Base-by-base conservation (phyloP, 1,140 invertebrate species). In the Drosophila sp. region DNA sequence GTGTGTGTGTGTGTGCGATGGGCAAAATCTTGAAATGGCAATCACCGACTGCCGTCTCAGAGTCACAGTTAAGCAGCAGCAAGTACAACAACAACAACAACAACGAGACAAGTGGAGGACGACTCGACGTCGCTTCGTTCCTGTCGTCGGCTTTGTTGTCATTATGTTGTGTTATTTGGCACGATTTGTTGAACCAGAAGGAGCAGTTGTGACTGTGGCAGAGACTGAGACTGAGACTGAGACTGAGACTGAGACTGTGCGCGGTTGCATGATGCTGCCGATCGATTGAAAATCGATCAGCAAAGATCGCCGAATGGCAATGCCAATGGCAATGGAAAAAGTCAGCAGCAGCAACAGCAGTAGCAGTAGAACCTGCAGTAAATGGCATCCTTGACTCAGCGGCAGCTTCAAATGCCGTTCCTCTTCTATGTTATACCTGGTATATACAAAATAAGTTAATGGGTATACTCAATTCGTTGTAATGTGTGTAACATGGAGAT, bases 251-350 rank as follows among this genome's bases (percentile, higher is more conserved):
- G 67, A 57, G 65, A 80, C 76, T 87, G 80, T 90, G 89, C 89
- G 83, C 89, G 89, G 89, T 90, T 90, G 89, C 89, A 90, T 90
- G 89, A 90, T 90, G 89, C 77, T 76, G 83, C 62, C 79, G 79
- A 90, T 87, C 89, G 89, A 90, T 90, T 82, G 82, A 84, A 65
- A 89, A 90, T 90, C 89, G 87, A 90, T 90, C 87, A 90, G 87
- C 89, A 54, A 46, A 57, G 62, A 61, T 72, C 63, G 73, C 65
- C 72, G 29, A 50, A 27, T 32, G 27, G 29, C 45, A 50, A 62
- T 25, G 25, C 13, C 29, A 57, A 38, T 59, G 65, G 69, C 67
- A 83, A 67, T 72, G 76, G 62, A 56, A 83, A 53, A 27, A 48
- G 32, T 43, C 72, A 67, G 50, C 69, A 74, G 74, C 75, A 78